Base-by-base conservation (phyloP, 1,140 invertebrate species). In the Yoshiicerus persimilis region DNA sequence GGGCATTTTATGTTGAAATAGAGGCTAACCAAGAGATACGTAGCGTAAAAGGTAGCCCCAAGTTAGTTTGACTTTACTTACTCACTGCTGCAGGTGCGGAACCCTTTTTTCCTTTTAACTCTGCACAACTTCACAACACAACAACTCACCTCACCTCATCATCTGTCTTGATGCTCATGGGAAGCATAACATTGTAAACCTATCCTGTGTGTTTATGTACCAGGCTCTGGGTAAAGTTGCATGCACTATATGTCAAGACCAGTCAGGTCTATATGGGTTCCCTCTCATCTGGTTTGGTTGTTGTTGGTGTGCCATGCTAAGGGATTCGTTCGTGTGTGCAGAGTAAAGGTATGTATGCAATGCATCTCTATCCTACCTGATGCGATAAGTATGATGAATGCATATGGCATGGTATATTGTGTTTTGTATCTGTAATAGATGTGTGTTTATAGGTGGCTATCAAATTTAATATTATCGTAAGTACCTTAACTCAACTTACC, bases 371-470 rank as follows among this genome's bases (percentile, higher is more conserved):
- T 56, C 3, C 64, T 70, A 70, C 66, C 66, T 70, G 66, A 70
- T 70, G 25, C 11, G 66, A 30, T 70, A 56, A 56, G 47, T 56
- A 56, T 56, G 47, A 56, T 30, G 66, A 30, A 30, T 70, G 64
- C 27, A 30, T 70, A n/a, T n/a, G n/a, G 66, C 30, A 70, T 30
- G 13, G 27, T 70, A 70, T 70, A 13, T 25, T 27, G 9, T 8
- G 1, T 6, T 32, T 1, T 16, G 10, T 70, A 30, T 30, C 11
- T 27, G 23, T 70, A 70, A 70, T 30, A 30, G 25, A 80, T 80
- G 75, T 80, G 75, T 80, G 75, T 80, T 80, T 80, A 80, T 80
- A 80, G 75, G 75, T 80, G 75, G 75, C 75, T 80, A 80, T 80
- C 75, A 80, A 80, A 77, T 47, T 47, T 47, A 47, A 56, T 70